A percentile compares a stretch with the other conserved stretches of the same genome.
Evolutionary conservation across 2,113 vertebrate genomes (phyloP).

Genomic region (Mastomys coucha): DNA sequence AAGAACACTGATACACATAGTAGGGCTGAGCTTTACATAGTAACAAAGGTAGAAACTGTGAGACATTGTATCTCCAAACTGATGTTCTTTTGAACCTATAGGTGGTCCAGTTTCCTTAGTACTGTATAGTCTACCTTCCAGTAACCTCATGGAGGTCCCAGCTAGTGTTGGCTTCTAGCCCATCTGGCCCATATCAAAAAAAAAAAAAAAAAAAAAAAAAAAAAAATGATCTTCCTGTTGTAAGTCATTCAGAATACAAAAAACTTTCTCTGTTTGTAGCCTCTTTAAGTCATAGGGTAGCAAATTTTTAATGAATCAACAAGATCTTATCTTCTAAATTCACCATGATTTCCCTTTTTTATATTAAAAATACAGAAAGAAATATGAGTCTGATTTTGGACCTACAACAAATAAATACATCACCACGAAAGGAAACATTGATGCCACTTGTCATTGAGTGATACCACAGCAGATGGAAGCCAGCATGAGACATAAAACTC

Average conservation of each 20-base stretch:
- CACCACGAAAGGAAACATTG: slow-evolving; percentile 57
- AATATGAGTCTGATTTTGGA: slow-evolving; percentile 3
- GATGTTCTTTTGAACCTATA: background rate
- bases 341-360: background rate
- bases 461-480: slow-evolving; percentile 76
- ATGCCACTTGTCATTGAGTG: slow-evolving; percentile 71
- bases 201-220: background rate
- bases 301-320: slow-evolving; percentile 1
- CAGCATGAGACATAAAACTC: slow-evolving; percentile 72
- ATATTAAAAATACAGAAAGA: slow-evolving; percentile 62
- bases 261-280: background rate
- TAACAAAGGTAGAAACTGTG: background rate
- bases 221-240: background rate
- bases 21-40: background rate
- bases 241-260: background rate
- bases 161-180: background rate
- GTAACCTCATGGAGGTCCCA: background rate
- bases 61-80: background rate
- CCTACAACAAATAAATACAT: slow-evolving; percentile 46
- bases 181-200: background rate
- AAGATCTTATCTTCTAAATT: slow-evolving; percentile 41
- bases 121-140: background rate
- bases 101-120: background rate
- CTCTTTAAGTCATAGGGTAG: background rate
- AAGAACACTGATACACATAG: background rate